Base-by-base conservation (phyloP, 2,113 vertebrate species). In the Pterocles orientalis region DNA sequence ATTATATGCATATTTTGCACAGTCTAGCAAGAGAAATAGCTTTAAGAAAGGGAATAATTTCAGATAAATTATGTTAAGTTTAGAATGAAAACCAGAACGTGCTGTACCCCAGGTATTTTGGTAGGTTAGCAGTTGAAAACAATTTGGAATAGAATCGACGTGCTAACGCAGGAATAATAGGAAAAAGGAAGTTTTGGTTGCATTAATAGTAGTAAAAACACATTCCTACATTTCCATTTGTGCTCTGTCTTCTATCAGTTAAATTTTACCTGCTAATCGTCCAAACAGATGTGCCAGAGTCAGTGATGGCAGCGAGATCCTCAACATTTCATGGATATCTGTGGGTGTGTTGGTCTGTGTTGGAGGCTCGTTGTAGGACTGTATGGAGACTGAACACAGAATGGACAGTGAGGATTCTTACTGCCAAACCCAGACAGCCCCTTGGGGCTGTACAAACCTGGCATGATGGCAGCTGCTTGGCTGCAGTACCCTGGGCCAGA, bases 141-240 rank as follows among this genome's bases (percentile, higher is more conserved):
- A 69, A 76, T 91, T 95, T 93, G 66, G 70, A 91, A 53, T 86
- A 66, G 69, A 96, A 91, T 33, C 86, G 90, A 92, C 24, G 0
- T 93, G 83, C 83, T 88, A 94, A 94, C 83, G 1, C 70, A 72
- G 78, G 88, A 90, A 91, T 96, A 97, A 95, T 50, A 96, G 73
- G 72, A 93, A 96, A 86, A 91, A 87, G 95, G 92, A 96, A 97
- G 92, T 96, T 96, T 95, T 93, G 94, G 92, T 95, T 97, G 61
- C 79, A 56, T 92, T 97, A 96, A 95, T 95, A 91, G 94, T 75
- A 84, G 88, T 95, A 95, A 96, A 96, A 96, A 82, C 88, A 96
- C 94, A 94, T 96, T 95, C 91, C 73, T 93, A 85, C 73, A 77
- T 94, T 94, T 96, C 90, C 91, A 94, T 18, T 94, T 94, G 88